These are phyloP conservation scores for Zosterops hypoxanthus DNA, from an alignment of 2,113 vertebrate species.

Conservation along the genomic window DNA sequence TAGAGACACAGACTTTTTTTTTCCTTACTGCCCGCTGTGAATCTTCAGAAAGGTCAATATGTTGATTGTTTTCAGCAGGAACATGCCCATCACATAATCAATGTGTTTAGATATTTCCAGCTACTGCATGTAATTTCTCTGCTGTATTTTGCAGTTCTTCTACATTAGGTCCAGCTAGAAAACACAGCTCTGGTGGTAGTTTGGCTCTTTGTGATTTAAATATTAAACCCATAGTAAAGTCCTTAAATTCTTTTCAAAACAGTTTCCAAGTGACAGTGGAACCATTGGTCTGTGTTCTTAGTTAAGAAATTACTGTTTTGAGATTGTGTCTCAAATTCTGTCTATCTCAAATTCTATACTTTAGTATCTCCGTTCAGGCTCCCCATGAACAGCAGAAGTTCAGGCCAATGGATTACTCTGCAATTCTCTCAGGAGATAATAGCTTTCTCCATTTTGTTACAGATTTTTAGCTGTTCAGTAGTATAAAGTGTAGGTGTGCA, in stretches of 20 bases:
- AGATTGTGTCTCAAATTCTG: background rate
- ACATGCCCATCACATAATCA: background rate
- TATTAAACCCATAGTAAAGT: background rate
- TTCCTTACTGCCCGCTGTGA: background rate
- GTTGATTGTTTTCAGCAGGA: background rate
- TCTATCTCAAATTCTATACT: background rate
- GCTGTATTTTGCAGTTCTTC: background rate
- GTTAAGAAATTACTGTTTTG: background rate
- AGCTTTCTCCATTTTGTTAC: background rate
- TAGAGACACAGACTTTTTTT: background rate
- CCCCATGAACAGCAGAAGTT: background rate
- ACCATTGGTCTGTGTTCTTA: background rate
- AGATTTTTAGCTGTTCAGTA: slow-evolving; percentile 16
- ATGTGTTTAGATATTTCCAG: background rate
- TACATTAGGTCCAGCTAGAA: background rate
- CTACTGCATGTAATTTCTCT: background rate
- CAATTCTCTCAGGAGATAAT: background rate
- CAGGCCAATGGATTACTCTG: background rate
- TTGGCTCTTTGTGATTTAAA: background rate
- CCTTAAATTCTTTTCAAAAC: background rate
- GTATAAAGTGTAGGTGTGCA: background rate
- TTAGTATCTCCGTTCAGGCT: background rate
- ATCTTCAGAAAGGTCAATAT: background rate
- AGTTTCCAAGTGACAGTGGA: background rate
- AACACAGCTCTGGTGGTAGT: background rate